Evolutionary conservation across 2,888 invertebrate genomes (phyloP), one percentile per base, ranked within the genome.

Genomic region (Drosophila fungiperda): DNA sequence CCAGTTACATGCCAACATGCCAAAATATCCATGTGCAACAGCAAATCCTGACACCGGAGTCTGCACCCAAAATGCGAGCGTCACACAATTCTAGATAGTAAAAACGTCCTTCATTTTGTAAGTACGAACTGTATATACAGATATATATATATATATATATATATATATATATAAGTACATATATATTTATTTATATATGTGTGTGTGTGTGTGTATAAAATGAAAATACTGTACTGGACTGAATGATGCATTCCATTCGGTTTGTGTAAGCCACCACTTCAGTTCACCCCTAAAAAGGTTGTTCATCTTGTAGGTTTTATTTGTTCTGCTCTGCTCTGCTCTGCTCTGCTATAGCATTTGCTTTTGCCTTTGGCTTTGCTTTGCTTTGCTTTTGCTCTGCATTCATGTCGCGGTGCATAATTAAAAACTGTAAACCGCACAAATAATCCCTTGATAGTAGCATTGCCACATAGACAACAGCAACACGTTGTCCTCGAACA

Each of bases 341-440:
- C 15, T 53, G 55, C 20, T 38, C 60, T 57, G 61, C 60, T 49
- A 36, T 26, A 26, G 55, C 55, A 12, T 29, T 29, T 55, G 54
- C 54, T 15, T 26, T 38, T 55, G 54, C 45, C 33, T 35, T 35
- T 35, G 35, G 6, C 42, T 40, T 40, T 40, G 36, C 26, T 2
- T 26, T 26, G 11, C 26, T 42, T 38, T 55, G 48, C 45, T n/a
- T 42, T 35, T 55, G 48, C 57, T 32, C 49, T 55, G 66, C 73
- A 70, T 69, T 66, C 84, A 80, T 89, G 78, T 87, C 90, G 78
- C 88, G 83, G 78, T 89, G 88, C 90, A 87, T 87, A 89, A 87
- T 86, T 86, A 86, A 87, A 86, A 86, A 89, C 82, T 89, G 86
- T 89, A 86, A 86, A 81, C 86, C 86, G 87, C 90, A 87, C 88